Conservation (phyloP, 2,888 invertebrate genomes). For the Thyatira batis region DNA sequence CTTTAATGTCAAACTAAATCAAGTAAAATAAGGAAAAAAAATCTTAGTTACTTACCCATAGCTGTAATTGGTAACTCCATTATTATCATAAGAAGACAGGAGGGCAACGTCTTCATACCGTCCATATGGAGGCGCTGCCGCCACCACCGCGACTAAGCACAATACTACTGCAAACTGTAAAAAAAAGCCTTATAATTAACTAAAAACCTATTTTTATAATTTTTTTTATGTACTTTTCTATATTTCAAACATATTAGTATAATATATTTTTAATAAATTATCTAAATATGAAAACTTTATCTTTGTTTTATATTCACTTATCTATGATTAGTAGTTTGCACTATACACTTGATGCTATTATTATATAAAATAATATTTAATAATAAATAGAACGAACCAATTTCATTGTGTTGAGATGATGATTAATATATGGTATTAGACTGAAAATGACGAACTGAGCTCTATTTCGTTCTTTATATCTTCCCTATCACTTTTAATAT, state of each 20-base stretch:
- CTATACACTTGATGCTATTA: background rate
- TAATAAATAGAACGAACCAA: constrained; percentile 39
- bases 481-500: constrained; percentile 17
- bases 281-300: too few species aligned
- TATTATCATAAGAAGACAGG: constrained; percentile 75
- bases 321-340: too few species aligned
- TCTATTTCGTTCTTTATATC: constrained; percentile 43
- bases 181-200: constrained; percentile 2
- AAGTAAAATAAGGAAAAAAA: too few species aligned
- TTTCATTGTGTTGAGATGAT: constrained; percentile 45
- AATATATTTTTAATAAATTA: too few species aligned
- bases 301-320: too few species aligned
- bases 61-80: constrained; percentile 72
- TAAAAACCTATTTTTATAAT: constrained; percentile 8
- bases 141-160: constrained; percentile 45
- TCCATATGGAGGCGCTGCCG: constrained; percentile 37
- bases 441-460: constrained; percentile 35
- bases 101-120: constrained; percentile 59
- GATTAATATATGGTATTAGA: constrained; percentile 26
- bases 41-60: constrained; percentile 53
- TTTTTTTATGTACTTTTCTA: too few species aligned
- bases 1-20: too few species aligned
- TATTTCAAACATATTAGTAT: too few species aligned
- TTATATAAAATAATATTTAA: background rate
- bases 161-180: constrained; percentile 52